Evolutionary conservation across 2,888 invertebrate species (phyloP).

Genomic region (Caenorhabditis sp.): DNA sequence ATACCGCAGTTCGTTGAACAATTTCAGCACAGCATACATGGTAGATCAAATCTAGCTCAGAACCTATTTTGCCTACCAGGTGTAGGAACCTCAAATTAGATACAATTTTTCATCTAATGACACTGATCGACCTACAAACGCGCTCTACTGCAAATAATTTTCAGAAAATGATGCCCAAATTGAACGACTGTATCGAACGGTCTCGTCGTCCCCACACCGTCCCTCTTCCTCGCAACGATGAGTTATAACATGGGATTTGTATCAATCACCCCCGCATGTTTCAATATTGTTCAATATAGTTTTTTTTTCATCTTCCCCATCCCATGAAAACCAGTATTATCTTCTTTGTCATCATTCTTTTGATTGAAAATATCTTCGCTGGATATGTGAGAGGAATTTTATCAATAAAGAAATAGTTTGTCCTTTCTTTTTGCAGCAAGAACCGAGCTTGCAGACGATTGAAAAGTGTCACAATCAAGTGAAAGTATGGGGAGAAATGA

Average conservation of each 20-base stretch:
- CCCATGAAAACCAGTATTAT: conserved; percentile 26
- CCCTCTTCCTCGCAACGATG: conserved; percentile 15
- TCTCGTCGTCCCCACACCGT: conserved; percentile 27
- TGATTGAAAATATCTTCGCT: conserved; percentile 11
- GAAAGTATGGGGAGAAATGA: conserved; percentile 31
- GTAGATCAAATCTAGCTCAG: too few relatives aligned
- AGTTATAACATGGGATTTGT: conserved; percentile 52
- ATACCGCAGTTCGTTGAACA: too few relatives aligned
- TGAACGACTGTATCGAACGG: conserved; percentile 54
- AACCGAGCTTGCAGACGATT: conserved; percentile 52
- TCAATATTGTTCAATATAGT: conserved; percentile 5
- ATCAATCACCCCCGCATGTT: background rate
- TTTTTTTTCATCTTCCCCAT: background rate
- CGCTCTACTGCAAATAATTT: background rate
- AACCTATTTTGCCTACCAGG: too few relatives aligned
- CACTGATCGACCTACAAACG: too few relatives aligned
- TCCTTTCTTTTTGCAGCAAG: conserved; percentile 37
- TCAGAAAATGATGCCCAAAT: conserved; percentile 62
- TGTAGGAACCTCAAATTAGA: too few relatives aligned
- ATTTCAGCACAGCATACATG: too few relatives aligned
- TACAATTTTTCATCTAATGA: too few relatives aligned
- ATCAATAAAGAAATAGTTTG: conserved; percentile 19
- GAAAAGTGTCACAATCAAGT: conserved; percentile 59
- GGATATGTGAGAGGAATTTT: conserved; percentile 39
- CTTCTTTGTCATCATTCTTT: conserved; percentile 5